phyloP scores from a whole-genome alignment of 2,113 vertebrate genomes.

The Gallinago paraguaiae region DNA sequence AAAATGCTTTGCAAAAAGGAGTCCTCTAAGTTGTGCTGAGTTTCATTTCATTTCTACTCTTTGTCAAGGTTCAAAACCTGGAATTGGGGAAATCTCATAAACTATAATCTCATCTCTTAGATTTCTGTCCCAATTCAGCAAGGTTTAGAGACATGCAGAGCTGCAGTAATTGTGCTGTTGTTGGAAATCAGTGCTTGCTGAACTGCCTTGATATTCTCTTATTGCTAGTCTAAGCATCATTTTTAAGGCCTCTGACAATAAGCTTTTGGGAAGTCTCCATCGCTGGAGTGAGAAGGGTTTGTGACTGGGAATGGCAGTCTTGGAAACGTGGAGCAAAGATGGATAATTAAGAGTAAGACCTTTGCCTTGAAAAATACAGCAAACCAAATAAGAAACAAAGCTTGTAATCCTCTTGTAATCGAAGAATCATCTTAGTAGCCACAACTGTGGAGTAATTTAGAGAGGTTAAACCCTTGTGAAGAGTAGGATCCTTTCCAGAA shows the following conservation, averaged over 20 bases:
- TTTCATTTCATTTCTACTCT: not conserved
- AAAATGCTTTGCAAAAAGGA: not conserved
- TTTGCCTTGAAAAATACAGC: not conserved
- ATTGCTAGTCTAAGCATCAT: not conserved
- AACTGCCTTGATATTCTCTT: not conserved
- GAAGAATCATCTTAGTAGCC: not conserved
- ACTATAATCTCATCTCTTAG: accelerated
- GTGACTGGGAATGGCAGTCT: not conserved
- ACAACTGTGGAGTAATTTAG: not conserved
- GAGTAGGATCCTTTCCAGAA: not conserved
- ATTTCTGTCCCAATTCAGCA: not conserved
- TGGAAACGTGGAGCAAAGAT: not conserved
- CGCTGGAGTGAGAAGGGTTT: accelerated
- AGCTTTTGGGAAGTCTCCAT: not conserved
- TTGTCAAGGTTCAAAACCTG: not conserved
- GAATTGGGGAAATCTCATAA: not conserved
- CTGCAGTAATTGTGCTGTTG: not conserved
- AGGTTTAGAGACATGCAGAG: not conserved
- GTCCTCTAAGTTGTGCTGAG: not conserved
- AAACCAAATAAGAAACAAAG: not conserved
- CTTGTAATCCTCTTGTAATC: not conserved
- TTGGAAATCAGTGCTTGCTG: not conserved
- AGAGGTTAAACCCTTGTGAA: not conserved
- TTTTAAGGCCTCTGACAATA: not conserved
- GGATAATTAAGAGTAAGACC: not conserved